Conservation (phyloP, 2,797 vertebrate species). For the Fistularia commersonii region DNA sequence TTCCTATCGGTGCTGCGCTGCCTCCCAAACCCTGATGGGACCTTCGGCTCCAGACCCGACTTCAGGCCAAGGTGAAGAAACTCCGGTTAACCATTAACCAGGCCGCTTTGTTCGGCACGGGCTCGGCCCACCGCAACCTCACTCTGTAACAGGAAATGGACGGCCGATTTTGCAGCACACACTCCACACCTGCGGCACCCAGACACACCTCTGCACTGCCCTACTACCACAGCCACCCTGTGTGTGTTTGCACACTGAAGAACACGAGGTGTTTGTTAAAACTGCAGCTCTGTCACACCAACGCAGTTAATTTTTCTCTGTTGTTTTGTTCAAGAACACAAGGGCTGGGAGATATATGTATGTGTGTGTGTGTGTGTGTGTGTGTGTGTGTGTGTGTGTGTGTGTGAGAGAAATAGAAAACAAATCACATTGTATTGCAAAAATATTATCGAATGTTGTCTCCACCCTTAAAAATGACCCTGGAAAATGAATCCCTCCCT, state of each 20-base stretch:
- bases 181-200: slow-evolving; percentile 44
- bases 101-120: slow-evolving; percentile 18
- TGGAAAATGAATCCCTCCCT: no score
- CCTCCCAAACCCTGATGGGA: slow-evolving; percentile 6
- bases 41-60: slow-evolving; percentile 13
- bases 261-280: not conserved
- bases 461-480: slow-evolving; percentile 20
- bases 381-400: no score
- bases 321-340: no score
- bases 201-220: slow-evolving; percentile 51
- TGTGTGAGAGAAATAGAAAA: no score
- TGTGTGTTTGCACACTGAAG: slow-evolving; percentile 36
- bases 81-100: slow-evolving; percentile 54
- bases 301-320: no score
- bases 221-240: slow-evolving; percentile 20
- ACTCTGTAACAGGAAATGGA: slow-evolving; percentile 42
- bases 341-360: no score
- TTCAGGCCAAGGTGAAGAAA: slow-evolving; percentile 13
- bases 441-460: not conserved
- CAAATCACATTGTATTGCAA: slow-evolving; percentile 1
- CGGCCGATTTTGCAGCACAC: slow-evolving; percentile 36
- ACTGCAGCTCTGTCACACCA: no score
- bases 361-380: no score
- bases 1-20: not conserved
- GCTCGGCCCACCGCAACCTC: slow-evolving; percentile 16